Conservation (phyloP, 2,888 invertebrate species). For the Ischnura elegans region DNA sequence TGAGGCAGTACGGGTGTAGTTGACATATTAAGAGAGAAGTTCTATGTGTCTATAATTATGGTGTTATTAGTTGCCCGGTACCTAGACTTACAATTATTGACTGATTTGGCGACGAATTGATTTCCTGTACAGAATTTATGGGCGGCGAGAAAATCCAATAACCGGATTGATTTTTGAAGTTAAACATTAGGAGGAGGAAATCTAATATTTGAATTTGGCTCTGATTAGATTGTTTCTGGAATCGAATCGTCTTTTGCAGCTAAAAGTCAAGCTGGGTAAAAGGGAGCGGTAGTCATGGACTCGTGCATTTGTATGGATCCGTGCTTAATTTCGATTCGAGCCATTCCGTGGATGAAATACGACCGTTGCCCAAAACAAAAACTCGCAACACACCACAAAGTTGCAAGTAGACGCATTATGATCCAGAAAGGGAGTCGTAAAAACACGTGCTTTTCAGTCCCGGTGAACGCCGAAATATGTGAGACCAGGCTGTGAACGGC, state of each 20-base stretch:
- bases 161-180: too few relatives aligned
- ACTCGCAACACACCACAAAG: not conserved
- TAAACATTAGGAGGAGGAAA: not conserved
- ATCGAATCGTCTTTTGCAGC: not conserved
- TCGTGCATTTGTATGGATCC: not conserved
- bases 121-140: not conserved
- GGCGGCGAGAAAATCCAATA: too few relatives aligned
- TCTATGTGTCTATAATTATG: too few relatives aligned
- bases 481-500: not conserved
- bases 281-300: not conserved
- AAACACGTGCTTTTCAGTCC: not conserved
- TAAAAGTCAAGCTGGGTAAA: not conserved
- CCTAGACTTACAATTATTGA: too few relatives aligned
- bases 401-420: not conserved
- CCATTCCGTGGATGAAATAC: not conserved
- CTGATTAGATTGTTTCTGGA: not conserved
- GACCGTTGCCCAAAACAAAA: not conserved
- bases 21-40: too few relatives aligned
- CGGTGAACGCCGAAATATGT: not conserved
- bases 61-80: too few relatives aligned
- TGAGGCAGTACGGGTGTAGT: too few relatives aligned
- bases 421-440: not conserved
- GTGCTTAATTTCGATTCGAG: not conserved
- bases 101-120: too few relatives aligned
- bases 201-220: not conserved